Base-by-base conservation (phyloP, 2,113 vertebrate genomes). In the Archocentrus centrarchus region DNA sequence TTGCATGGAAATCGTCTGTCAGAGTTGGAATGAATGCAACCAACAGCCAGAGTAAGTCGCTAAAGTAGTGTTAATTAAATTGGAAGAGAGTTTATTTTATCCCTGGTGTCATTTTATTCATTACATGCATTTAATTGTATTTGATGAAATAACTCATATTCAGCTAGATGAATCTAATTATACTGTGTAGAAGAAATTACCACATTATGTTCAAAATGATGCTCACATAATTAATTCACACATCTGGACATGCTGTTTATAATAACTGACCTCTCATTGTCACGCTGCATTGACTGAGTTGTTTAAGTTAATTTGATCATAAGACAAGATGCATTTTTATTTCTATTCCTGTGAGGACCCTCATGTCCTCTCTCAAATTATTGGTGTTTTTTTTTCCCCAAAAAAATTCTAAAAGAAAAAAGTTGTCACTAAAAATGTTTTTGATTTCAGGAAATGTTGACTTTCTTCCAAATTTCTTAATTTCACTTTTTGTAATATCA, bases 41-140 rank as follows among this genome's bases (percentile, higher is more conserved):
- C 75, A 55, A 10, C 61, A 80, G 35, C 24, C 76, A 55, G n/a
- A 77, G 70, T 22, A 18, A 17, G 60, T 20, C 41, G 59, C 39
- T 55, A 30, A 59, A 75, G 64, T 5, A 55, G 18, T 13, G 32
- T 11, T 88, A 64, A 88, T 85, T 50, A 30, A 58, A 76, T 85
- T n/a, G 20, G 30, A 85, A 77, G 76, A 66, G 75, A 66, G 41
- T 79, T 68, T 20, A 82, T 50, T 68, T 75, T n/a, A 44, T 17
- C 6, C 11, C 18, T 2, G 15, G 24, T 59, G 44, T 77, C 70
- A 13, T 4, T 81, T 77, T 18, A 62, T 57, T 44, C 58, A 27
- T 47, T 32, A 22, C 10, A 59, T 6, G 22, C 20, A 7, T 82
- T n/a, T 59, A 32, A 59, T 6, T 59, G 53, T 59, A 18, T 39